Evolutionary conservation across 2,113 vertebrate species (phyloP), one percentile per base, ranked within the genome.

Genomic region (Eclectus roratus): DNA sequence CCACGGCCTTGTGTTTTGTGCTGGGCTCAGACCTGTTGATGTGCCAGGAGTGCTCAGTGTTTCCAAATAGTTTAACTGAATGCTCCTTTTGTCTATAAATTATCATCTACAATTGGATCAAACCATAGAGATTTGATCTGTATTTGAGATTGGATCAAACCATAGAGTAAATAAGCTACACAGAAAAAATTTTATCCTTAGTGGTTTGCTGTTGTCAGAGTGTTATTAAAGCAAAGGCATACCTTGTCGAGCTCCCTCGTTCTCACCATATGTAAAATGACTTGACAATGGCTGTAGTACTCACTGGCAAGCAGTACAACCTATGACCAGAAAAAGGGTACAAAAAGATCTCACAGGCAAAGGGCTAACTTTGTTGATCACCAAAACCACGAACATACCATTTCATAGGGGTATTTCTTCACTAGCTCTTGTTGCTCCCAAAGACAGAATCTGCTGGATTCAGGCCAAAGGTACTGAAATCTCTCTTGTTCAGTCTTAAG

Each of bases 211-310:
- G 11, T 53, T 7, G 1, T 80, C 37, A 44, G 79, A 73, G 53
- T 8, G 15, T 35, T 91, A 41, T 23, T 76, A 68, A 87, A 70
- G 53, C 31, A 92, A 83, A 94, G 20, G 35, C 96, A 66, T 97
- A 98, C 98, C 97, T 94, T 91, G 37, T 97, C 78, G 52, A 97
- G 61, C 60, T 97, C 92, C 7, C 60, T 85, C 37, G 60, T 97
- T 80, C 74, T 97, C 96, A 98, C 93, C 25, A 68, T 93, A n/a
- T 94, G 92, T 90, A 98, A 91, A 89, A 98, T 92, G 46, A 95
- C 95, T 93, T 96, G 97, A 53, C 98, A 98, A n/a, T 97, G 94
- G 76, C 74, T 96, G 70, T 66, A 96, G 88, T 98, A 98, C 43
- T 97, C 94, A 37, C 95, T 94, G 60, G 91, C 95, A 63, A 98